These are phyloP conservation scores for Sinocyclocheilus grahami DNA, from an alignment of 2,113 vertebrate species.

Conservation along the genomic window DNA sequence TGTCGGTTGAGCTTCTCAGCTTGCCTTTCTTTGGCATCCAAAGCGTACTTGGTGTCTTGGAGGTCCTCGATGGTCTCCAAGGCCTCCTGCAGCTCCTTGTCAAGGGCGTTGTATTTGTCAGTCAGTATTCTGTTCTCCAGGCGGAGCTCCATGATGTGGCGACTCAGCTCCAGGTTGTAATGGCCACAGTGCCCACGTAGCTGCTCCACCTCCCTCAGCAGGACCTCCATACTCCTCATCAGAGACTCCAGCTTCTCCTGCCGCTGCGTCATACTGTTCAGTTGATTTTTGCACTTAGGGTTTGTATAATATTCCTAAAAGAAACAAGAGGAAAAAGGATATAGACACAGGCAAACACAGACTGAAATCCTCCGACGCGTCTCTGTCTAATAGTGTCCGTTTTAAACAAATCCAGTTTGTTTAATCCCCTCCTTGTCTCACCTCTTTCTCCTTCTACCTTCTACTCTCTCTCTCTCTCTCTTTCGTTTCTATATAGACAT, in stretches of 20 bases:
- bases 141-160: slow-evolving; percentile 71
- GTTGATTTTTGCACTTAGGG: not conserved
- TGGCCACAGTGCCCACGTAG: slow-evolving; percentile 80
- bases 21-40: slow-evolving; percentile 80
- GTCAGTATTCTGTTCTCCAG: slow-evolving; percentile 79
- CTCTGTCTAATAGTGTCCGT: not conserved
- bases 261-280: not conserved
- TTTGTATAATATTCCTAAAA: not conserved
- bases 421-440: slow-evolving; percentile 22
- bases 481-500: not conserved
- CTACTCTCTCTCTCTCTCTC: not conserved
- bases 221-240: slow-evolving; percentile 83
- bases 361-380: not conserved
- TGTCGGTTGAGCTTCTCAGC: slow-evolving; percentile 80
- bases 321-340: not conserved
- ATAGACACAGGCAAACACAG: not conserved
- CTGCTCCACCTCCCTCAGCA: slow-evolving; percentile 84
- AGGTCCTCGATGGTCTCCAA: slow-evolving; percentile 76
- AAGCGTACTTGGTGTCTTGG: slow-evolving; percentile 77
- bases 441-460: not conserved
- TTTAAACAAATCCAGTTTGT: slow-evolving; percentile 21
- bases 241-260: slow-evolving; percentile 76
- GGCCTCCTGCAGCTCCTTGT: slow-evolving; percentile 77
- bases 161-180: slow-evolving; percentile 78
- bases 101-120: slow-evolving; percentile 77